Percentiles rank a stretch among this genome's conserved stretches.
phyloP scores from a whole-genome alignment of 2,888 invertebrate genomes.

The Macrophya alboannulata region DNA sequence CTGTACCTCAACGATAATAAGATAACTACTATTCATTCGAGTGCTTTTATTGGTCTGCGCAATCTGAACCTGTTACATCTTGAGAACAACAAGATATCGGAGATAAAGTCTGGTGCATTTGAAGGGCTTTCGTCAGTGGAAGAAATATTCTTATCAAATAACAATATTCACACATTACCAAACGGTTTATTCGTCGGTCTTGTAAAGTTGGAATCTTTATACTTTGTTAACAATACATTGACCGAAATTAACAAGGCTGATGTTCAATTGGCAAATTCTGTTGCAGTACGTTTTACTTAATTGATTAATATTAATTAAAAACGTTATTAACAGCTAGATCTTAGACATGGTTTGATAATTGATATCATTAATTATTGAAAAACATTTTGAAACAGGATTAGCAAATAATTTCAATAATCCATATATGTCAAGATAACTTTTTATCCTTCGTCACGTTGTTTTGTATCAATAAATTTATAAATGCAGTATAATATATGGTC shows the following conservation, averaged over 20 bases:
- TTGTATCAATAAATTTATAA: background rate
- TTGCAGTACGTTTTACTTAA: background rate
- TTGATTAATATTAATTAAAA: background rate
- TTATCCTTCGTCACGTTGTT: background rate
- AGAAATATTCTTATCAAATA: constrained; percentile 58
- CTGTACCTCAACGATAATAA: constrained; percentile 77
- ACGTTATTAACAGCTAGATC: background rate
- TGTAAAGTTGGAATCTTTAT: background rate
- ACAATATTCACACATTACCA: constrained; percentile 57
- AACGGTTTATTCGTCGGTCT: constrained; percentile 17
- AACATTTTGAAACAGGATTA: background rate
- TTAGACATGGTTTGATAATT: background rate
- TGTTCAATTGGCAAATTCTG: constrained; percentile 23
- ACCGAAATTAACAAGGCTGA: constrained; percentile 1
- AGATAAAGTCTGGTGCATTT: constrained; percentile 65
- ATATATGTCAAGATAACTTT: background rate
- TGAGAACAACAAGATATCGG: constrained; percentile 73
- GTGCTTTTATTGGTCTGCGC: constrained; percentile 77
- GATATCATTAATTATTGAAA: background rate
- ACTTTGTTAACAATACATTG: constrained; percentile 32
- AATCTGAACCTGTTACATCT: constrained; percentile 76
- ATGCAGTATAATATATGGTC: background rate
- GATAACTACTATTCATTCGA: constrained; percentile 75
- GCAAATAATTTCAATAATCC: background rate
- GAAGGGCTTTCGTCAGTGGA: constrained; percentile 58